phyloP scores from a whole-genome alignment of 2,888 invertebrate genomes.

The Tortricodes alternella region DNA sequence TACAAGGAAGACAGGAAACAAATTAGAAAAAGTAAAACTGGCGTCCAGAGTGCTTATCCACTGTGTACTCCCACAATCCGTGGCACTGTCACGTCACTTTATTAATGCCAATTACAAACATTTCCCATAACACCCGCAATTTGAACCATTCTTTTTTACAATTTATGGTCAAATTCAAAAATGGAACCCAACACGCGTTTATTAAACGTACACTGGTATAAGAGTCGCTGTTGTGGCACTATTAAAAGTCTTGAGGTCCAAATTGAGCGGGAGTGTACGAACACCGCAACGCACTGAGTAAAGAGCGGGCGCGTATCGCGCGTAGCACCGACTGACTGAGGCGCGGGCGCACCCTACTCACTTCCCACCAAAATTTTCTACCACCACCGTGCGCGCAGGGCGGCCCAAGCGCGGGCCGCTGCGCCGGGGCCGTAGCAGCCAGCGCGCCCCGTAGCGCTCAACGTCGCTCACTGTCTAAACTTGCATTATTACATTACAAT shows the following conservation, averaged over 20 bases:
- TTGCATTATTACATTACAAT: no score
- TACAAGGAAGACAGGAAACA: slow-evolving; percentile 59
- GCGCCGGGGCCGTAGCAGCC: no score
- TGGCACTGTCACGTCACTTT: slow-evolving; percentile 76
- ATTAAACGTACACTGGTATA: slow-evolving; percentile 68
- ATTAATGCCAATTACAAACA: slow-evolving; percentile 80
- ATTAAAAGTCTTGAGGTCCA: slow-evolving; percentile 47
- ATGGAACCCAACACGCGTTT: slow-evolving; percentile 49
- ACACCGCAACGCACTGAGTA: slow-evolving; percentile 40
- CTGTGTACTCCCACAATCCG: slow-evolving; percentile 60
- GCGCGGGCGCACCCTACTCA: slow-evolving; percentile 81
- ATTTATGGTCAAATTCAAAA: slow-evolving; percentile 35
- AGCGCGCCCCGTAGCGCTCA: neutral
- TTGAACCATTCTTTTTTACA: slow-evolving; percentile 42
- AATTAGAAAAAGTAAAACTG: slow-evolving; percentile 53
- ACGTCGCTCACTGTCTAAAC: no score
- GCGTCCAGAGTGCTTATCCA: slow-evolving; percentile 66
- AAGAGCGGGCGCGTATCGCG: slow-evolving; percentile 71
- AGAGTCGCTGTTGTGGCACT: slow-evolving; percentile 53
- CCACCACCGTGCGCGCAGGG: slow-evolving; percentile 66
- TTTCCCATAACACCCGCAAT: slow-evolving; percentile 59
- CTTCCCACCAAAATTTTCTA: slow-evolving; percentile 79
- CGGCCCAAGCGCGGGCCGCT: slow-evolving; percentile 63
- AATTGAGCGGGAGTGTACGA: slow-evolving; percentile 34
- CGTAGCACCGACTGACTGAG: slow-evolving; percentile 67